Evolutionary conservation across 2,113 vertebrate genomes (phyloP).

Genomic region (Zeus faber): DNA sequence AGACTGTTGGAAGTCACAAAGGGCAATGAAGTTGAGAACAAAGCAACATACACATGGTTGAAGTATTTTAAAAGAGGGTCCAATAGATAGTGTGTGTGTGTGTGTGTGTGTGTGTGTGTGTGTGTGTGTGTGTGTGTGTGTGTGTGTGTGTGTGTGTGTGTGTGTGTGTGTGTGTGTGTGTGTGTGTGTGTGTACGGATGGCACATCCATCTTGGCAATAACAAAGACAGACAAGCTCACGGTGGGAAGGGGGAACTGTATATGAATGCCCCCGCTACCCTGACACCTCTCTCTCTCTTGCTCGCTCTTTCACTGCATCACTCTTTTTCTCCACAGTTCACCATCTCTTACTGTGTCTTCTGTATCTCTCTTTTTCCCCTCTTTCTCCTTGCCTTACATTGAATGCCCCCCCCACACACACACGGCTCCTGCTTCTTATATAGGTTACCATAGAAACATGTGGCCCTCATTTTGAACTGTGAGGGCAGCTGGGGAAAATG

Average conservation of each 20-base stretch:
- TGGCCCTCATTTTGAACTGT: conserved; percentile 19
- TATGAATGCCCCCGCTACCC: conserved; percentile 57
- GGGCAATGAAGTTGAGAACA: no score
- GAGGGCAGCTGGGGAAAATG: conserved; percentile 56
- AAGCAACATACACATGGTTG: no score
- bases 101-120: no score
- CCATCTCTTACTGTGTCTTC: background rate
- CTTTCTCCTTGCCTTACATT: conserved; percentile 1
- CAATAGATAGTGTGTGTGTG: background rate
- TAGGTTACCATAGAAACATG: conserved; percentile 47
- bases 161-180: conserved; percentile 12
- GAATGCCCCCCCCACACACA: background rate
- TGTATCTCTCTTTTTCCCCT: background rate
- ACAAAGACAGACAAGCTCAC: conserved; percentile 54
- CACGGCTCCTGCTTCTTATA: background rate
- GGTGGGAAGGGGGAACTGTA: conserved; percentile 62
- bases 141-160: conserved; percentile 5
- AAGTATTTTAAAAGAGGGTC: no score
- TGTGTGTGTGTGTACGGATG: conserved; percentile 42
- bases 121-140: no score
- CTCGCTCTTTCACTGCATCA: conserved; percentile 4
- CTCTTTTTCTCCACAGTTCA: conserved; percentile 3
- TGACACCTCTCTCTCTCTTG: background rate
- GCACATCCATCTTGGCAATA: conserved; percentile 51
- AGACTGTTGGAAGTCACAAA: no score